Evolutionary conservation across 2,888 invertebrate species (phyloP), one percentile per base, ranked within the genome.

Genomic region (Synergus laeviventris): DNA sequence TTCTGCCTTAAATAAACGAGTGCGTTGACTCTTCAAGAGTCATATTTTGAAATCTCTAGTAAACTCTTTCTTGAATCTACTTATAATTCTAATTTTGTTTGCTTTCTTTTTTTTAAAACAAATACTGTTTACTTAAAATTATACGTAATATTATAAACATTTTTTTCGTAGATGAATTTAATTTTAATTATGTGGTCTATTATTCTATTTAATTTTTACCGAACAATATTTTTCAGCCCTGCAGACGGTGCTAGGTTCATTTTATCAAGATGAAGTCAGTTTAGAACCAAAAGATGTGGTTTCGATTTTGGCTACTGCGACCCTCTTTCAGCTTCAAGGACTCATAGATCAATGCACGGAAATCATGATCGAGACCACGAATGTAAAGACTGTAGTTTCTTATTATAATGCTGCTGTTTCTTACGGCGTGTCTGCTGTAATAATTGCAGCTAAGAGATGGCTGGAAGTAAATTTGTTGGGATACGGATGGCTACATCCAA

Each of bases 341-440:
- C 91, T 95, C 45, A 95, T 96, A 81, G 94, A 95, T 77, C 94
- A 95, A 86, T 95, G 96, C 89, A 92, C 92, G 31, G 94, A 94
- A 85, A 94, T 95, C 56, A 96, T 96, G 95, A 91, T 93, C 78
- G 95, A 95, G 86, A 94, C 94, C n/a, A 94, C 95, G 56, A 95
- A 95, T 87, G 92, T 93, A 81, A 91, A 94, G 91, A 95, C 95
- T 21, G 94, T 94, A 7, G 92, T 95, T 64, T 91, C 92, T 56
- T 96, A 95, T 89, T 94, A 95, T 84, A 93, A 94, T 83, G 94
- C 95, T 39, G 93, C 95, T 38, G 92, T 92, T 76, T 93, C 93
- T 78, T 96, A 96, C 87, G 95, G 95, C 1, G 93, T 94, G 16
- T 91, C 93, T 77, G 92, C 91, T 77, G 93, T 95, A 1, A 93